Base-by-base conservation (phyloP, 2,797 vertebrate species). In the Phoeniculus purpureus region DNA sequence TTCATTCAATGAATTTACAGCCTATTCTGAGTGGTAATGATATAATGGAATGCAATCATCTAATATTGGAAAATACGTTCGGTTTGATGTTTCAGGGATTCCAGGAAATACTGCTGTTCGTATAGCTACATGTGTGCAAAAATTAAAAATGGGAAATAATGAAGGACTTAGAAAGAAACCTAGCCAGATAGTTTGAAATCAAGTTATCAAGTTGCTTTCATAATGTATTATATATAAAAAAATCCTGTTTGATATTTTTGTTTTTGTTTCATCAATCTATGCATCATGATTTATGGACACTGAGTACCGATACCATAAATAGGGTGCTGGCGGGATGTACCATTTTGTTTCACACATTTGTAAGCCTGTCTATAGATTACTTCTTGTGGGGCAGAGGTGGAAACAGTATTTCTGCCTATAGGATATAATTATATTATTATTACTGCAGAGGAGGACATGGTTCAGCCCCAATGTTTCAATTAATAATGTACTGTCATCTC, bases 41-140 rank as follows among this genome's bases (percentile, higher is more conserved):
- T 96, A 95, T 93, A 95, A 90, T 95, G 95, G 92, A 96, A 96
- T 95, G 77, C 67, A 94, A 94, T 81, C 91, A 32, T 96, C 96
- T 96, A 96, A 95, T 96, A 91, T 81, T 84, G 95, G 94, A 96
- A 96, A 96, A 94, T 91, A 91, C 50, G 77, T 85, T 89, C 95
- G 93, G 81, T 90, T 96, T 96, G 92, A 95, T 48, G 8, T 87
- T 93, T 94, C 55, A 74, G 75, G 81, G 51, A 91, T 94, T 95
- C 93, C 89, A 95, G 83, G 87, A 96, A 96, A 96, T 92, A 83
- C 86, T 94, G 89, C 34, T 92, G 78, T 96, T 96, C 95, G 94
- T 95, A 82, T 40, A 84, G 71, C 85, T 77, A 86, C 81, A 81
- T 92, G 89, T 94, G 85, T 45, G 68, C 62, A 94, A 88, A 82